Conservation (phyloP, 2,888 invertebrate species). For the Unio delphinus region DNA sequence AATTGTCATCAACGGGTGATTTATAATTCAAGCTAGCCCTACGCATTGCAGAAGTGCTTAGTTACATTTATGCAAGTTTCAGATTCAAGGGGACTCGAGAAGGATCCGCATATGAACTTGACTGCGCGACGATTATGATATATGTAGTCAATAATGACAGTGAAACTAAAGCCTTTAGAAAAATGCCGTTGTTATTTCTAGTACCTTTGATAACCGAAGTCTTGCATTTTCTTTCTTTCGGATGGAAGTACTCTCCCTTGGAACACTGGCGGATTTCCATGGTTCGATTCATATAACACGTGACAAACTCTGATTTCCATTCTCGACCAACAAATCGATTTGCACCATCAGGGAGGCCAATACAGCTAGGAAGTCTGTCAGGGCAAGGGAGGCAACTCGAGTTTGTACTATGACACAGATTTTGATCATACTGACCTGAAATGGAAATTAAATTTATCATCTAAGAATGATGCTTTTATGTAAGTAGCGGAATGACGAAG, state of each 20-base stretch:
- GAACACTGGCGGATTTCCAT: conserved; percentile 25
- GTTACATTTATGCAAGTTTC: too few species aligned
- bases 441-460: neutral
- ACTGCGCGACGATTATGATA: too few species aligned
- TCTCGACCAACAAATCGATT: conserved; percentile 18
- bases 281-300: conserved; percentile 34
- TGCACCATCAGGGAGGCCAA: conserved; percentile 12
- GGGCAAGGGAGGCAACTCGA: conserved; percentile 9
- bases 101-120: too few species aligned
- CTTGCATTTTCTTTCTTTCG: conserved; percentile 23
- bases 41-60: too few species aligned
- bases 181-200: too few species aligned
- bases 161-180: too few species aligned
- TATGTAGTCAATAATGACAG: neutral
- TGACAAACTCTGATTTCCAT: conserved; percentile 29
- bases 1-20: too few species aligned
- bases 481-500: too few species aligned
- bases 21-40: too few species aligned
- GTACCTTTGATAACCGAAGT: conserved; percentile 27
- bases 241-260: conserved; percentile 27
- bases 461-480: too few species aligned
- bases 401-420: conserved; percentile 19
- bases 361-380: conserved; percentile 10
- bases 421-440: conserved; percentile 43
- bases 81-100: too few species aligned